Conservation (phyloP, 2,888 invertebrate species). For the Elmis aenea region DNA sequence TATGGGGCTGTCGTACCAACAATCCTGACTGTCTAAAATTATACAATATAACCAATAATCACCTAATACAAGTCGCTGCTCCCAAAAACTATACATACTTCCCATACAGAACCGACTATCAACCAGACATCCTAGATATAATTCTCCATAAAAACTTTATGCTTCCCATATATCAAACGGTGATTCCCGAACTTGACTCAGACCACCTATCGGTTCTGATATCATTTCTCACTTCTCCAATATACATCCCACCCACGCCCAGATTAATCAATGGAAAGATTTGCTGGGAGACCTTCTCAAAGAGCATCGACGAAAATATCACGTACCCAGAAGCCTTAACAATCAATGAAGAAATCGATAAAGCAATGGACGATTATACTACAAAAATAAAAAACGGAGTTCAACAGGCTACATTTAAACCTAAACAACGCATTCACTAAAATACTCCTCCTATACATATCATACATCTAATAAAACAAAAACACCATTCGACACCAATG, state of each 20-base stretch:
- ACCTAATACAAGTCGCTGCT: not conserved
- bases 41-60: not conserved
- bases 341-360: not conserved
- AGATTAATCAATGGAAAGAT: constrained; percentile 1
- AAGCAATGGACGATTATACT: not conserved
- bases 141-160: constrained; percentile 4
- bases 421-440: not conserved
- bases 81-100: constrained; percentile 1
- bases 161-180: constrained; percentile 1
- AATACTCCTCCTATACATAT: constrained; percentile 3
- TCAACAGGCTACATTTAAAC: not conserved
- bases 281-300: not conserved
- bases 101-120: not conserved
- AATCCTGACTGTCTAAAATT: constrained; percentile 1
- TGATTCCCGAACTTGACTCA: constrained; percentile 1
- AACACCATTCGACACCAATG: constrained; percentile 1
- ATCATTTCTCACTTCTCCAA: constrained; percentile 2
- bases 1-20: constrained; percentile 4
- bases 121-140: constrained; percentile 3
- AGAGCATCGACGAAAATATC: not conserved
- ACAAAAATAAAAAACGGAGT: not conserved
- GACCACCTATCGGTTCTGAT: constrained; percentile 4
- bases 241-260: not conserved
- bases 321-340: constrained; percentile 1
- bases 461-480: constrained; percentile 3